Percentiles rank a stretch among this genome's conserved stretches.
Conservation (phyloP, 92 coral and sea anemone species). For the Pocillopora grandis region DNA sequence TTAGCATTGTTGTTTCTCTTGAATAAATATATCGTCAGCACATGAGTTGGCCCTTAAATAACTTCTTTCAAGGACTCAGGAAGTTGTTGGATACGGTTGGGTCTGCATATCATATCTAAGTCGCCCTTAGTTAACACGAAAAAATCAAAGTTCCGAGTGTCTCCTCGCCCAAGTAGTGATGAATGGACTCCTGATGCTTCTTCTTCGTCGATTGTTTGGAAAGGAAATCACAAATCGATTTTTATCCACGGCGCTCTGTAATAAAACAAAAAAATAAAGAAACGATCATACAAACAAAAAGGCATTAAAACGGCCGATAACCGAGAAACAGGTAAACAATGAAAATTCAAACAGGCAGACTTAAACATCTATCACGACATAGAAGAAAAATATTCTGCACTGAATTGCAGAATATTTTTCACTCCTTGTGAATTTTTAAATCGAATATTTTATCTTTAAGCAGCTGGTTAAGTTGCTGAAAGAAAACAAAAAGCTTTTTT, state of each 20-base stretch:
- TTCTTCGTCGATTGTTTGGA: slow-evolving; percentile 84
- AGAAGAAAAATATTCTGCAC: too few species aligned
- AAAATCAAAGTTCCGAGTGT: slow-evolving; percentile 38
- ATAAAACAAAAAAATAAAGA: slow-evolving; percentile 2
- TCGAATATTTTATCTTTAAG: too few species aligned
- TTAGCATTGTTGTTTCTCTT: too few species aligned
- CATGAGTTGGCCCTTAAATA: too few species aligned
- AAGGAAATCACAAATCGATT: slow-evolving; percentile 82
- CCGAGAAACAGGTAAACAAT: neutral
- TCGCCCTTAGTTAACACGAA: neutral
- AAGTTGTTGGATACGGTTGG: neutral
- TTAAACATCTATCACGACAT: too few species aligned
- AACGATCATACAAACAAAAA: neutral
- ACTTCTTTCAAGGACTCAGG: too few species aligned
- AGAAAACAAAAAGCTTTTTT: too few species aligned
- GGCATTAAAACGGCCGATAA: neutral
- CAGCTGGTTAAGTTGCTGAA: too few species aligned
- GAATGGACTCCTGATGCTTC: slow-evolving; percentile 49
- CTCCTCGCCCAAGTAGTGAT: slow-evolving; percentile 37
- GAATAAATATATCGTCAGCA: too few species aligned
- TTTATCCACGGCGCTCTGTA: slow-evolving; percentile 91
- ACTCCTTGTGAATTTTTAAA: too few species aligned
- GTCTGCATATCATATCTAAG: neutral
- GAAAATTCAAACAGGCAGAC: too few species aligned
- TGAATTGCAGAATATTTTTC: too few species aligned